phyloP scores from a whole-genome alignment of 2,113 vertebrate species.

The Chionis minor region DNA sequence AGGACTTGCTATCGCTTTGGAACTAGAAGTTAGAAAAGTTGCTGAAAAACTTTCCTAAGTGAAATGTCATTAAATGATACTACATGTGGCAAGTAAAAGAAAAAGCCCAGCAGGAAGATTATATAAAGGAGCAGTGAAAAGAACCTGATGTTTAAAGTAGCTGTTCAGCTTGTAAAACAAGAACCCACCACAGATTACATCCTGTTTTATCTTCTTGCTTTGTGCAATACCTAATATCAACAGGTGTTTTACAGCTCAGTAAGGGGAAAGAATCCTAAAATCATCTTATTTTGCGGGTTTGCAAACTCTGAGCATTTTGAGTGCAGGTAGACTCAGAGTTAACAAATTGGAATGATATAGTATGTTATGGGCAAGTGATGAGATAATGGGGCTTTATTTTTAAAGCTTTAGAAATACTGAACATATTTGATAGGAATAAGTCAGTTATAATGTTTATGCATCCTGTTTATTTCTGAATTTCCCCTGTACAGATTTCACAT shows the following conservation, averaged over 20 bases:
- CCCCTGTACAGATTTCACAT: background rate
- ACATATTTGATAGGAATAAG: background rate
- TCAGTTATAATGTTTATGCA: background rate
- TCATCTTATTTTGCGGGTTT: background rate
- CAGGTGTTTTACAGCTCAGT: background rate
- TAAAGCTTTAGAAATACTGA: background rate
- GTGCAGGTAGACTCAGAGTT: background rate
- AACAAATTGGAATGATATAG: background rate
- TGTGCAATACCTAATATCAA: background rate
- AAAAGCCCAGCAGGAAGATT: background rate
- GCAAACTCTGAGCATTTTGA: background rate
- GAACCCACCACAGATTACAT: background rate
- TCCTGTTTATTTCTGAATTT: background rate
- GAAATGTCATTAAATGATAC: background rate
- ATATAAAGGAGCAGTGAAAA: background rate
- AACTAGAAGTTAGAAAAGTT: background rate
- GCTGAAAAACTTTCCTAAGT: background rate
- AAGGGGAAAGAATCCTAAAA: background rate
- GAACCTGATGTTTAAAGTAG: background rate
- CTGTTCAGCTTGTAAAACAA: background rate
- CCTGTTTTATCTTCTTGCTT: background rate
- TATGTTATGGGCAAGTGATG: background rate
- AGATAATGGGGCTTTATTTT: background rate
- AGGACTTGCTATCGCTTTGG: background rate
- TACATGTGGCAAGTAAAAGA: background rate